Percentiles rank a stretch among this genome's conserved stretches.
These are phyloP conservation scores for Frieseomelitta varia DNA, from an alignment of 1,140 invertebrate genomes.

Conservation along the genomic window DNA sequence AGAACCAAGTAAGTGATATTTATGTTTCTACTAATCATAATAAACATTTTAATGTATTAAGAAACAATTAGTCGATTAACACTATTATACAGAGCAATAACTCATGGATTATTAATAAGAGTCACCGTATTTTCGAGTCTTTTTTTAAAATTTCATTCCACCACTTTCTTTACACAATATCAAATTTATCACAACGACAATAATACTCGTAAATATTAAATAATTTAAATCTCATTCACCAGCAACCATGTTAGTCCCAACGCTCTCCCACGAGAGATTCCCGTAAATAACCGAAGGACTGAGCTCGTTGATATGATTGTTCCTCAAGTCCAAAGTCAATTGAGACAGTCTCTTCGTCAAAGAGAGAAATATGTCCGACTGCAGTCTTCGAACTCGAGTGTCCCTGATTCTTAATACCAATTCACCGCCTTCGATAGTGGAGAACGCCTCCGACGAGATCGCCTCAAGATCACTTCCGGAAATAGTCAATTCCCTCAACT, in stretches of 20 bases:
- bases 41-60: no score
- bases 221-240: conserved; percentile 81
- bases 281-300: conserved; percentile 92
- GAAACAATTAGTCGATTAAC: no score
- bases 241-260: conserved; percentile 90
- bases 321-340: conserved; percentile 90
- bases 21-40: no score
- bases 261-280: conserved; percentile 92
- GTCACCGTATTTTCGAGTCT: no score
- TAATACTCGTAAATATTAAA: neutral
- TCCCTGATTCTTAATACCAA: conserved; percentile 89
- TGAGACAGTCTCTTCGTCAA: conserved; percentile 88
- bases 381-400: conserved; percentile 89
- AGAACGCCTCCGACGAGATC: conserved; percentile 88
- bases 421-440: conserved; percentile 85
- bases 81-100: no score
- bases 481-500: conserved; percentile 90
- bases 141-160: no score
- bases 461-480: conserved; percentile 87
- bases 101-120: no score
- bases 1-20: no score
- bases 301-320: conserved; percentile 90
- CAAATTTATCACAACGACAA: neutral
- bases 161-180: neutral
- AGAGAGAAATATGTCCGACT: conserved; percentile 89